Evolutionary conservation across 30 jellyfish, hydroid and myxozoan species (phyloP), one percentile per base, ranked within the genome.

Genomic region (Aurelia coerulea): DNA sequence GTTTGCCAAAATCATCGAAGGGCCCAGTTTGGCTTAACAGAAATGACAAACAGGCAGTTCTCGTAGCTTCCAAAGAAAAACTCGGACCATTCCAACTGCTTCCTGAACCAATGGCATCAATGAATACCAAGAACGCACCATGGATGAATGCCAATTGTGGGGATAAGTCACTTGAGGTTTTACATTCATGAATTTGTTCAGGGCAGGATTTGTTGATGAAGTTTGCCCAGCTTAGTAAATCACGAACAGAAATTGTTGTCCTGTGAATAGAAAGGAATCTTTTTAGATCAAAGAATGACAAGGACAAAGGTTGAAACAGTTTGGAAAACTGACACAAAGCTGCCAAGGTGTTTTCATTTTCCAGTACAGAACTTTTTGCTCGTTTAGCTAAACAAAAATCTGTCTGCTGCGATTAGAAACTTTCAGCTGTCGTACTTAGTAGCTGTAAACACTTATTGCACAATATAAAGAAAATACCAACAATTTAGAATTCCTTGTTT

Each of bases 91-190:
- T 53, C 92, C 86, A 83, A 49, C 87, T 76, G 50, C 76, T 82
- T 11, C 97, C 96, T 15, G 95, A 72, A 50, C 99, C 99, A 75
- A 89, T 78, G n/a, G 99, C 87, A 69, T 94, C 99, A 69, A 94
- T 72, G 68, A 94, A 88, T 5, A 94, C 97, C 8, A 94, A 84
- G 81, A 88, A 84, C 1, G 97, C 96, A 13, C 97, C 99, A 76
- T 94, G 99, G 49, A 94, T 73, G 81, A 17, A 88, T 33, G 96
- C 97, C 19, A 17, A 51, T 65, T 83, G 80, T 5, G 98, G 92
- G 5, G 96, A 62, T 11, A 78, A 54, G 15, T 49, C 17, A 4
- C 5, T 65, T 35, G 51, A 39, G 18, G 62, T 13, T 3, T 3
- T 46, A 1, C 9, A 68, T 9, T 62, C 80, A 54, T 81, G 70